Percentiles rank a stretch among this genome's conserved stretches.
Conservation (phyloP, 2,113 vertebrate genomes). For the Poecile atricapillus region DNA sequence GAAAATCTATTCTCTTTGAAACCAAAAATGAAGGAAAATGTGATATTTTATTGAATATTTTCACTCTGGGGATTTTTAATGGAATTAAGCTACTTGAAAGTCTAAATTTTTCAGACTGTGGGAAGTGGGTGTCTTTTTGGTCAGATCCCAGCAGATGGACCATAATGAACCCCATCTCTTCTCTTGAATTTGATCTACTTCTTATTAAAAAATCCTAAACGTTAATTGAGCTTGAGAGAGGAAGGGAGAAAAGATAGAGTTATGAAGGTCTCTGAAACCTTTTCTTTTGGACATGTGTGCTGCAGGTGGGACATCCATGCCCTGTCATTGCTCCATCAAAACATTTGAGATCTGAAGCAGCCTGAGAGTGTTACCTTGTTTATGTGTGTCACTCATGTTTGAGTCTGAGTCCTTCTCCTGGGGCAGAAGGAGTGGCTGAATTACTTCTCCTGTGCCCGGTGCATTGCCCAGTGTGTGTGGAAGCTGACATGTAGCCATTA, state of each 20-base stretch:
- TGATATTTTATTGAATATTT: background rate
- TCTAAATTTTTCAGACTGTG: background rate
- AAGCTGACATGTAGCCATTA: background rate
- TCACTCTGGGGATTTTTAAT: background rate
- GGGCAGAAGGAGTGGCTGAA: background rate
- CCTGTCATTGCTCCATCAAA: background rate
- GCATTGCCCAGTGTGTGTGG: rapidly evolving
- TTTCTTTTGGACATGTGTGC: background rate
- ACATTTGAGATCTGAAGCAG: background rate
- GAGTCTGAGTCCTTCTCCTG: background rate
- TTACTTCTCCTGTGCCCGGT: background rate
- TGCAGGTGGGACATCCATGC: background rate
- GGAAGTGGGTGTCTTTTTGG: background rate
- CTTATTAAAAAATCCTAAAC: background rate
- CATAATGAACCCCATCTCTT: background rate
- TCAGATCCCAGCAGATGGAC: rapidly evolving
- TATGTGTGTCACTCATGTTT: background rate
- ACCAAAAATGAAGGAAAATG: background rate
- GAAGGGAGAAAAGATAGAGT: background rate
- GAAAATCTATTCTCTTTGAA: background rate
- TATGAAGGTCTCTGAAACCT: background rate
- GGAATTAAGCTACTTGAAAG: background rate
- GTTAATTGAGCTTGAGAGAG: background rate
- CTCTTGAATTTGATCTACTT: background rate
- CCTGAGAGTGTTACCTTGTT: background rate